Evolutionary conservation across 2,888 invertebrate genomes (phyloP), one percentile per base, ranked within the genome.

Genomic region (Amphipoea lucens): DNA sequence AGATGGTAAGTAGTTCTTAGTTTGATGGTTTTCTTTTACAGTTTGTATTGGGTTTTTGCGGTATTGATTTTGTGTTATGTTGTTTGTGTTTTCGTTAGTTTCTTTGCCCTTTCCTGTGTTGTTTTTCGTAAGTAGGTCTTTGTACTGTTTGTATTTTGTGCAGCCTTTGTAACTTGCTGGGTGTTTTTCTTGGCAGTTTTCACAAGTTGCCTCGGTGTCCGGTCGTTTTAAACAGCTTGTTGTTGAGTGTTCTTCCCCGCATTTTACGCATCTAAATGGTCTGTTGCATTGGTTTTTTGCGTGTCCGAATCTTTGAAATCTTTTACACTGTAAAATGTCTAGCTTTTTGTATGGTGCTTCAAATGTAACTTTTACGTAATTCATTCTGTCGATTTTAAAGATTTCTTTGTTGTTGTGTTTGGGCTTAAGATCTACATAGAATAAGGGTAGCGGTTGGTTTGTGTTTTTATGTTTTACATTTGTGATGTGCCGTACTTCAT

Each of bases 251-350:
- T 74, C 67, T 23, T 63, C 29, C 2, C 76, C 74, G 20, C 80
- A 80, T 70, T 80, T 80, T 1, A 80, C 57, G 7, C 70, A 76
- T n/a, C 70, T 20, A 20, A 54, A 70, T 17, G 65, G 70, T 12
- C 65, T 51, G n/a, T 48, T 40, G 20, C 76, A 76, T 42, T 71
- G 70, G 17, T 76, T 76, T 70, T 76, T 76, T 29, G 76, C 20
- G 29, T 79, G 73, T 23, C 73, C 79, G 20, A 79, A 79, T 40
- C 75, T 74, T 14, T 79, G 72, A 9, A 75, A 79, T 68, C 72
- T 72, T 29, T 79, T 70, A 23, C 70, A 70, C 4, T 80, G 63
- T 62, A 73, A 7, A 62, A 60, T 40, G 48, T 63, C 36, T 65
- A 51, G 9, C 14, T 78, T 75, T 75, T 81, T 29, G 17, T 75